Percentiles rank a stretch among this genome's conserved stretches.
phyloP scores from a whole-genome alignment of 2,888 invertebrate species.

The Metacarcinus magister region DNA sequence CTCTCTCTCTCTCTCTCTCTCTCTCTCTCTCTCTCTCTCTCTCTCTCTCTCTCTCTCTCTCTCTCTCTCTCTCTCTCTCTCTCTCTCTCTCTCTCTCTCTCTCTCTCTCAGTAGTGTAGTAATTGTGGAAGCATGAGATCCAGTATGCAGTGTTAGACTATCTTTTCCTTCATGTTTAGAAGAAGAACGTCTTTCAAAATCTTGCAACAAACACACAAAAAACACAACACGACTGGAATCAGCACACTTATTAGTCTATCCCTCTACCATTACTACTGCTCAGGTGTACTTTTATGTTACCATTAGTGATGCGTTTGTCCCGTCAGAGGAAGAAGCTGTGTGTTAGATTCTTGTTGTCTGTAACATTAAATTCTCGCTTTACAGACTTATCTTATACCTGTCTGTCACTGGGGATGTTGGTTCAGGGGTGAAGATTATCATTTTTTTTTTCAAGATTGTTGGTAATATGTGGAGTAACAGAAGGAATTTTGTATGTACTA shows the following conservation, averaged over 20 bases:
- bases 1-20: background rate
- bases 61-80: background rate
- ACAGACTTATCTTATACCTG: background rate
- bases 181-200: background rate
- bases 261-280: background rate
- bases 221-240: background rate
- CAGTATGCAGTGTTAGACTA: background rate
- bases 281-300: background rate
- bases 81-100: background rate
- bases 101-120: background rate
- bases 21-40: background rate
- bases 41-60: slow-evolving; percentile 6
- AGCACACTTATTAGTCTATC: background rate
- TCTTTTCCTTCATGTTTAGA: too few relatives aligned
- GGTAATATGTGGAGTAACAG: background rate
- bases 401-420: background rate
- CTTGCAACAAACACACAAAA: background rate
- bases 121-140: background rate
- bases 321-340: background rate
- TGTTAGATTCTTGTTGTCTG: background rate
- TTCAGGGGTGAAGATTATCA: background rate
- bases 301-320: background rate
- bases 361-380: background rate
- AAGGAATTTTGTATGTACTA: background rate
- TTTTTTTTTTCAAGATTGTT: background rate